Percentiles rank a stretch among this genome's conserved stretches.
phyloP scores from a whole-genome alignment of 2,888 invertebrate species.

The Pocota personata region DNA sequence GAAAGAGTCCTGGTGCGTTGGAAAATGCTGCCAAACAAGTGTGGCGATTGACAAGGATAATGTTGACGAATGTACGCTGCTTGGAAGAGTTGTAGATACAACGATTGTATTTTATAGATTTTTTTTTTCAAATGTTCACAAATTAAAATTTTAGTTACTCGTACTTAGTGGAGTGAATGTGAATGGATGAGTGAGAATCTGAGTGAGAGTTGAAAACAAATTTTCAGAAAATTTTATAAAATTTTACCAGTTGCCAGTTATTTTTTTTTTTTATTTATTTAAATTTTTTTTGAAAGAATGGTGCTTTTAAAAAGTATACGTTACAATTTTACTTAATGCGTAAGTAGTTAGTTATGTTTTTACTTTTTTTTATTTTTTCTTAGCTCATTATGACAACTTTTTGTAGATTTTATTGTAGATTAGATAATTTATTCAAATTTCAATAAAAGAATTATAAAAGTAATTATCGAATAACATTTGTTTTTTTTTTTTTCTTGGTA shows the following conservation, averaged over 20 bases:
- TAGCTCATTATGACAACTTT: constrained; percentile 42
- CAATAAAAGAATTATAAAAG: constrained; percentile 44
- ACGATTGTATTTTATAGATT: background rate
- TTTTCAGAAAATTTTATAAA: constrained; percentile 36
- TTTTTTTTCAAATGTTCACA: constrained; percentile 43
- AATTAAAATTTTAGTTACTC: constrained; percentile 45
- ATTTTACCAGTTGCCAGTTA: constrained; percentile 70
- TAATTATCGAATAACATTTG: background rate
- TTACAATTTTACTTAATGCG: constrained; percentile 63
- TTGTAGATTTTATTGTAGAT: constrained; percentile 57
- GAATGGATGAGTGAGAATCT: constrained; percentile 22
- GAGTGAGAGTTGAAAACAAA: constrained; percentile 30
- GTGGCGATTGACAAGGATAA: constrained; percentile 95
- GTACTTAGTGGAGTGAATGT: constrained; percentile 6
- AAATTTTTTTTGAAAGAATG: constrained; percentile 74
- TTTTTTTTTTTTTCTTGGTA: constrained; percentile 24
- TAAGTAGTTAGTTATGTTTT: constrained; percentile 34
- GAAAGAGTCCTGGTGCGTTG: constrained; percentile 93
- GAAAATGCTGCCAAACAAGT: constrained; percentile 97
- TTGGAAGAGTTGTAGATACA: constrained; percentile 91
- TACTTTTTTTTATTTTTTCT: constrained; percentile 16
- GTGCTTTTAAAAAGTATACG: constrained; percentile 81
- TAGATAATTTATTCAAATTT: constrained; percentile 70
- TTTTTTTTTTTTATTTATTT: constrained; percentile 34
- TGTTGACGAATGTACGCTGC: constrained; percentile 95